Evolutionary conservation across 2,113 vertebrate genomes (phyloP).

Genomic region (Illadopsis cleaveri): DNA sequence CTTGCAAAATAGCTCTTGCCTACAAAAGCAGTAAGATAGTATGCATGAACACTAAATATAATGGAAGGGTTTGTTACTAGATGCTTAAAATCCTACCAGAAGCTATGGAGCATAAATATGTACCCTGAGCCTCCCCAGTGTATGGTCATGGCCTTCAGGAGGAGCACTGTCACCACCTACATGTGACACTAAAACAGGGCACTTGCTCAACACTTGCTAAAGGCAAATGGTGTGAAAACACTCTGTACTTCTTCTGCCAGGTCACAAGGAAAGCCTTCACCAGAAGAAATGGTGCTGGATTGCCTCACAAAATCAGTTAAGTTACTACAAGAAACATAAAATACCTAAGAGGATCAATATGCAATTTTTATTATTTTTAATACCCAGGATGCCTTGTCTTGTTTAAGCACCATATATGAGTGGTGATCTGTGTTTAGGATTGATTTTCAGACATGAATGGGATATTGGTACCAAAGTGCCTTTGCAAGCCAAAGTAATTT

Average conservation of each 20-base stretch:
- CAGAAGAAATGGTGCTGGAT: background rate
- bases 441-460: background rate
- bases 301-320: background rate
- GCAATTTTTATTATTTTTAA: background rate
- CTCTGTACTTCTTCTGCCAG: background rate
- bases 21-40: conserved; percentile 19
- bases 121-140: background rate
- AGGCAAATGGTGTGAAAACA: background rate
- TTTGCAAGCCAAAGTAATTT: background rate
- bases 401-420: background rate
- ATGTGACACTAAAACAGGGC: background rate
- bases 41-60: background rate
- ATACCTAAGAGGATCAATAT: background rate
- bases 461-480: background rate
- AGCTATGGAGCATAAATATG: background rate
- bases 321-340: background rate
- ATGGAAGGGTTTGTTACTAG: background rate
- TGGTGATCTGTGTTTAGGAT: background rate
- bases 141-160: background rate
- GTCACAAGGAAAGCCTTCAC: background rate
- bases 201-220: too few species aligned
- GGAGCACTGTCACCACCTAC: background rate
- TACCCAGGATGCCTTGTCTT: background rate
- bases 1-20: conserved; percentile 73
- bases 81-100: background rate